Evolutionary conservation across 1,140 invertebrate species (phyloP), one percentile per base, ranked within the genome.

Genomic region (Linepithema humile): DNA sequence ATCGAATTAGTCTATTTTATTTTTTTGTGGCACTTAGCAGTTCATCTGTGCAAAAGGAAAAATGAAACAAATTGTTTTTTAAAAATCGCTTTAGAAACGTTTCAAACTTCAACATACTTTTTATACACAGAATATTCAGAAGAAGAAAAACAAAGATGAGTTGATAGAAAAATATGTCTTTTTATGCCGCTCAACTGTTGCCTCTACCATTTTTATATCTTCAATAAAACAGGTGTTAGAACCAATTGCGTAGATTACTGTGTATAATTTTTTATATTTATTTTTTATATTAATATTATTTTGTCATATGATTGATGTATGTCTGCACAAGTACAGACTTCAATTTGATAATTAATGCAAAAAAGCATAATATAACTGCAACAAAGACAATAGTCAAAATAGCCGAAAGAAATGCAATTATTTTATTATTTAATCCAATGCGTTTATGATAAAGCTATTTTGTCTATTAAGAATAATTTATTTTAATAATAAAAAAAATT

Each of bases 341-440:
- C 40, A 45, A 60, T 74, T 5, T 4, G 23, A 10, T 20, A 12
- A n/a, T 5, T 35, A n/a, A n/a, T 12, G 38, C 10, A 29, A 60
- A 60, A 26, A 17, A 9, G 40, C 9, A n/a, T 26, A 20, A 59
- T 60, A 60, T 60, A 74, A 74, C 50, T 15, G n/a, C 69, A 72
- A 57, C 38, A 43, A 9, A 43, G 35, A 0, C 20, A 1, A 0
- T 74, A 59, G 40, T n/a, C n/a, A 72, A 40, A 9, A 9, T 17
- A 74, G 23, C 23, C 23, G 23, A 59, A 29, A 40, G 10, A 29
- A n/a, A 0, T 1, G 6, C 55, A 43, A 60, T 74, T 74, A 60
- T 60, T 74, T 10, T 10, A 23, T 57, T 57, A n/a, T n/a, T n/a
- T 26, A 74, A 74, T 74, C 35, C 10, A 73, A 59, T 29, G 20